Percentiles rank a stretch among this genome's conserved stretches.
phyloP scores from a whole-genome alignment of 1,140 invertebrate genomes.

The Aphelenchoides besseyi region DNA sequence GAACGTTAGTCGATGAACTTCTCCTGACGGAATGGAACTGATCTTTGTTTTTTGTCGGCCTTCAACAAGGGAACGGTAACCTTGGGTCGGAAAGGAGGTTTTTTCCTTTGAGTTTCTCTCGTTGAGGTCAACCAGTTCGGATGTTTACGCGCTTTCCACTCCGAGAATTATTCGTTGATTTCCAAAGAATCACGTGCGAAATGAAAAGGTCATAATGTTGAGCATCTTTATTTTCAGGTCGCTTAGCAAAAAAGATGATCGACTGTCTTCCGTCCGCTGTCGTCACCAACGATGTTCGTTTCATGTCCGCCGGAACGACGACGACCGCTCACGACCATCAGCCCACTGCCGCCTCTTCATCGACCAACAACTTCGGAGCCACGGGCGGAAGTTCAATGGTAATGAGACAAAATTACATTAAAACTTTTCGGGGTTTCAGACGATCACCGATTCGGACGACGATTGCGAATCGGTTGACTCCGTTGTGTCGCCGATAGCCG shows the following conservation, averaged over 20 bases:
- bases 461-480: conserved; percentile 77
- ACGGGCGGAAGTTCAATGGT: not conserved
- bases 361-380: not conserved
- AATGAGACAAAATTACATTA: too few relatives aligned
- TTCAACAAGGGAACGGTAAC: too few relatives aligned
- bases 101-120: too few relatives aligned
- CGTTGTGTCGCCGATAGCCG: conserved; percentile 68
- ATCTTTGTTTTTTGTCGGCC: too few relatives aligned
- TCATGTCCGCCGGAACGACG: not conserved
- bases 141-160: too few relatives aligned
- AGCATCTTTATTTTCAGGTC: not conserved
- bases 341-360: not conserved
- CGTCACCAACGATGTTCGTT: conserved; percentile 65
- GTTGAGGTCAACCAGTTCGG: too few relatives aligned
- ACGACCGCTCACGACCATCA: not conserved
- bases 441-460: conserved; percentile 52
- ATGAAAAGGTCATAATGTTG: too few relatives aligned
- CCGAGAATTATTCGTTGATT: too few relatives aligned
- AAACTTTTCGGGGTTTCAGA: not conserved
- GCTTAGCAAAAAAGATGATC: not conserved
- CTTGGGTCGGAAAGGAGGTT: too few relatives aligned
- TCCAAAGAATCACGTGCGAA: too few relatives aligned
- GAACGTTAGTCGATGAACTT: too few relatives aligned
- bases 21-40: too few relatives aligned
- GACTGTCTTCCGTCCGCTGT: conserved; percentile 69